These are phyloP conservation scores for Babyrousa celebensis DNA, from an alignment of 2,797 vertebrate genomes.

Conservation along the genomic window DNA sequence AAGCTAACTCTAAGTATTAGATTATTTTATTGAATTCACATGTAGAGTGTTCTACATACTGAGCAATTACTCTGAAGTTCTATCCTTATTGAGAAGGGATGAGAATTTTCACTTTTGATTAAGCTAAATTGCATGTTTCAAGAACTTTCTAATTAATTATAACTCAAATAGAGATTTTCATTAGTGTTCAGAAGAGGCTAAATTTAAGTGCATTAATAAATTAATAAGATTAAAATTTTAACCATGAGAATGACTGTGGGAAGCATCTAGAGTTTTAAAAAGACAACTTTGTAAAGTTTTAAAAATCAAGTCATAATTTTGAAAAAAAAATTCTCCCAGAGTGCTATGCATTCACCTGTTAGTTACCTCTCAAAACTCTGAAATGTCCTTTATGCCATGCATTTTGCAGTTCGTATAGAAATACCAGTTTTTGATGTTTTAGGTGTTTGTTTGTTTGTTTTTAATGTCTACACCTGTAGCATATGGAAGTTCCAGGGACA, in stretches of 20 bases:
- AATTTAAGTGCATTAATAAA: conserved; percentile 83
- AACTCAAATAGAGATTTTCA: conserved; percentile 78
- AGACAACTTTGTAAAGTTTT: conserved; percentile 73
- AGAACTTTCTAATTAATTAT: conserved; percentile 87
- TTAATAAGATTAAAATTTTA: conserved; percentile 80
- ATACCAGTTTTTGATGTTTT: background rate
- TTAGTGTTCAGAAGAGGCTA: conserved; percentile 81
- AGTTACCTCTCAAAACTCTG: background rate
- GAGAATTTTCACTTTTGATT: conserved; percentile 86
- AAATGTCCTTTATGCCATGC: background rate
- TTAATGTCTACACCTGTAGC: too few relatives aligned
- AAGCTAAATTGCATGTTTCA: conserved; percentile 82
- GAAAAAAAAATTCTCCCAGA: background rate
- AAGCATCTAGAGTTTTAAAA: conserved; percentile 39
- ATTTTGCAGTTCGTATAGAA: background rate
- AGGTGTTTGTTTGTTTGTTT: too few relatives aligned
- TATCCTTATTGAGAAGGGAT: conserved; percentile 80
- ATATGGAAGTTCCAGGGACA: too few relatives aligned
- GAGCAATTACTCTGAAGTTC: conserved; percentile 82
- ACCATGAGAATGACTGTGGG: conserved; percentile 47
- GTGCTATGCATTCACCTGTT: background rate
- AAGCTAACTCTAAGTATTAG: conserved; percentile 55
- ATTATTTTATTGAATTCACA: conserved; percentile 81
- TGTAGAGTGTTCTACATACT: conserved; percentile 78
- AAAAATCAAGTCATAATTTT: conserved; percentile 57